phyloP scores from a whole-genome alignment of 2,113 vertebrate species.

The Tupaia tana region DNA sequence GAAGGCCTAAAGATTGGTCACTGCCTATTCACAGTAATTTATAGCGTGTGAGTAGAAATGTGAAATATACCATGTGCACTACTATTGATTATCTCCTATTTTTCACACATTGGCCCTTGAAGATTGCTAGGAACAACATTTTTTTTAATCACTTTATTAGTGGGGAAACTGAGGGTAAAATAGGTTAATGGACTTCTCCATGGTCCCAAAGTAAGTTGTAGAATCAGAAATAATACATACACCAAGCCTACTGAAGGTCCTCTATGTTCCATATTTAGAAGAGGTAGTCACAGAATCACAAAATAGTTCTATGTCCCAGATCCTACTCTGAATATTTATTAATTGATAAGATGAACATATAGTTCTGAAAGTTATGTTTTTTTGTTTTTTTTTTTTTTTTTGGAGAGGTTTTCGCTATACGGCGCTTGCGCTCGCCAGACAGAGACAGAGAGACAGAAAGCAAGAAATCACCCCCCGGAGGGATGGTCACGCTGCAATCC shows the following conservation, averaged over 20 bases:
- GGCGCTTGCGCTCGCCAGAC: too few species aligned
- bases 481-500: too few species aligned
- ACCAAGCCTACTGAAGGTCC: not conserved
- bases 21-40: not conserved
- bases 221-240: not conserved
- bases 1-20: not conserved
- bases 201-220: not conserved
- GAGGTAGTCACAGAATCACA: not conserved
- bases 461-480: too few species aligned
- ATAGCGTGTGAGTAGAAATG: not conserved
- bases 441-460: too few species aligned
- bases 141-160: not conserved
- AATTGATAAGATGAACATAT: not conserved
- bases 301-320: not conserved
- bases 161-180: not conserved
- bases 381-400: too few species aligned
- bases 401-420: too few species aligned
- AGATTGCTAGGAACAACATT: not conserved
- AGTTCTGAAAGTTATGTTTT: not conserved
- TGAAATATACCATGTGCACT: not conserved
- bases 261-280: too few species aligned
- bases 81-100: not conserved
- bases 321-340: not conserved
- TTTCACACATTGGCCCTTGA: not conserved
- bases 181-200: not conserved